A percentile compares a stretch with the other conserved stretches of the same genome.
Evolutionary conservation across 1,140 invertebrate species (phyloP).

Genomic region (Cataglyphis hispanica): DNA sequence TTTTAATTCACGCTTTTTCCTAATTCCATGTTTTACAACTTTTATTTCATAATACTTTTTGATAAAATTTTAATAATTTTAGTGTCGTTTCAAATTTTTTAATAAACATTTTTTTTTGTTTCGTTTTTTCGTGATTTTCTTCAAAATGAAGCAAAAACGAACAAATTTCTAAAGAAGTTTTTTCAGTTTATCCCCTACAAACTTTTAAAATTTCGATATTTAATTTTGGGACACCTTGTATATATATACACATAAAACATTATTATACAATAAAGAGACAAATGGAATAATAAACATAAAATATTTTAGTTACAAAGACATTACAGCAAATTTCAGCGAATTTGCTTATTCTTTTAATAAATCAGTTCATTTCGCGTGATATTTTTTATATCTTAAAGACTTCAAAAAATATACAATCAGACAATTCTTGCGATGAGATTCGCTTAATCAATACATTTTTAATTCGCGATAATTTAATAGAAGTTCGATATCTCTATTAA

Average conservation of each 20-base stretch:
- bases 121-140: too few relatives aligned
- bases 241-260: background rate
- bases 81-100: too few relatives aligned
- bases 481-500: background rate
- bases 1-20: too few relatives aligned
- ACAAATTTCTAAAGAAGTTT: too few relatives aligned
- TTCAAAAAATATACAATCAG: background rate
- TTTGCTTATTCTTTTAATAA: background rate
- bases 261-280: conserved; percentile 1
- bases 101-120: too few relatives aligned
- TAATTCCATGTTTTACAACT: too few relatives aligned
- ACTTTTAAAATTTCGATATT: too few relatives aligned
- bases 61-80: too few relatives aligned
- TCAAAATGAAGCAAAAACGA: too few relatives aligned
- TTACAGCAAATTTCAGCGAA: conserved; percentile 8
- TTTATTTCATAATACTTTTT: too few relatives aligned
- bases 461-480: background rate
- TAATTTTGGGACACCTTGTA: too few relatives aligned
- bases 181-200: too few relatives aligned
- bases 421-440: background rate
- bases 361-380: background rate
- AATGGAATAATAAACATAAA: background rate
- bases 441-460: background rate
- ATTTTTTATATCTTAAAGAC: background rate
- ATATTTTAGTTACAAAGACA: background rate